phyloP scores from a whole-genome alignment of 2,113 vertebrate genomes.

The Coptodon bakossiorum region DNA sequence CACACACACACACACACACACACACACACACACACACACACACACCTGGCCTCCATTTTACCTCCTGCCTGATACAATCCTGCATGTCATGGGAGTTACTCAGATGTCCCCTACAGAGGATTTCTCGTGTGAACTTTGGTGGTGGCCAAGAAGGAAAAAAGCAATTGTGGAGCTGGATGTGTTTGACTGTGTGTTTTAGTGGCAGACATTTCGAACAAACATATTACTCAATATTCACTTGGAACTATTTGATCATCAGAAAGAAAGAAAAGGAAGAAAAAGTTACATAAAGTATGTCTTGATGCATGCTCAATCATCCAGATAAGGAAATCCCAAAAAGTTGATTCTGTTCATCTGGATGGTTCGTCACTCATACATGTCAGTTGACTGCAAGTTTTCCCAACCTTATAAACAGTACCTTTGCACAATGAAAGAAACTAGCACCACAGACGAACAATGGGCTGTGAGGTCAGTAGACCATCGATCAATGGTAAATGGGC shows the following conservation, averaged over 20 bases:
- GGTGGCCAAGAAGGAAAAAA: background rate
- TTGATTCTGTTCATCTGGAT: background rate
- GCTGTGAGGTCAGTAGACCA: background rate
- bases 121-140: background rate
- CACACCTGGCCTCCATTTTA: slow-evolving; percentile 57
- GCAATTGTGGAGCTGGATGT: background rate
- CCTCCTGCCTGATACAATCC: slow-evolving; percentile 7
- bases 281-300: background rate
- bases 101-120: background rate
- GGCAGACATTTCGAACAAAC: background rate
- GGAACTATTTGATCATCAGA: background rate
- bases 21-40: background rate
- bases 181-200: background rate
- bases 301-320: background rate
- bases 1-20: slow-evolving; percentile 22
- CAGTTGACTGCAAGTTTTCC: background rate
- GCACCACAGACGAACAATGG: background rate
- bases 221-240: background rate
- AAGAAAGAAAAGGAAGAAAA: background rate
- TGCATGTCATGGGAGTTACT: background rate
- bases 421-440: background rate
- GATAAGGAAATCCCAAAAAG: background rate
- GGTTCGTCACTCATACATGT: background rate
- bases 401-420: background rate
- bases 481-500: background rate